Evolutionary conservation across 2,888 invertebrate species (phyloP), one percentile per base, ranked within the genome.

Genomic region (Ceriagrion tenellum): DNA sequence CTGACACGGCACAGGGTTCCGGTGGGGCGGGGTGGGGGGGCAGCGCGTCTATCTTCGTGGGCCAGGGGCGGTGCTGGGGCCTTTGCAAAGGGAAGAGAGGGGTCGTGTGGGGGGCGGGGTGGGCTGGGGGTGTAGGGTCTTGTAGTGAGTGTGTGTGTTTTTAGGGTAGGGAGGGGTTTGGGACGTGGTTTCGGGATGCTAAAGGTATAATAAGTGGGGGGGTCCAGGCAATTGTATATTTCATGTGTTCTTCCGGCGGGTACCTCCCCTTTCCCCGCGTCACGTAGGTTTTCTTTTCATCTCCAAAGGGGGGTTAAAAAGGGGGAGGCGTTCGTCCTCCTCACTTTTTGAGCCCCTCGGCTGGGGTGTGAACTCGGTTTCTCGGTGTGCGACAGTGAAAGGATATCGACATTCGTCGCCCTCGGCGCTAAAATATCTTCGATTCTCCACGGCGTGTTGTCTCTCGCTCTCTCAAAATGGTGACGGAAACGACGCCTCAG

Each of bases 401-500:
- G n/a, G n/a, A 69, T 69, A 69, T 20, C 69, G 69, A n/a, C 69
- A n/a, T 12, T 69, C 59, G 18, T 59, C 47, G 47, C 13, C 69
- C n/a, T 69, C 69, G 69, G 69, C 69, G n/a, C 12, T 59, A 59
- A 59, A 20, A 59, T 20, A 20, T 69, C 69, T 69, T 69, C n/a
- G 69, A 26, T 59, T 59, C 59, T 59, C n/a, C 69, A 12, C 69
- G 93, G 12, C 30, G 74, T 13, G 88, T 47, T 69, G 55, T 16
- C 30, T 23, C 93, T 30, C 69, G 23, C 23, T n/a, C 30, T 26
- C 81, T 55, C 91, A 90, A 63, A 88, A 95, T 96, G 95, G 95
- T 95, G 90, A 96, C 95, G 47, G 95, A 95, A 95, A 95, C 95
- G 74, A 95, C 95, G 40, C 90, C 88, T 12, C 95, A 95, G 95